Base-by-base conservation (phyloP, 1,140 invertebrate genomes). In the Oreohelix idahoensis region DNA sequence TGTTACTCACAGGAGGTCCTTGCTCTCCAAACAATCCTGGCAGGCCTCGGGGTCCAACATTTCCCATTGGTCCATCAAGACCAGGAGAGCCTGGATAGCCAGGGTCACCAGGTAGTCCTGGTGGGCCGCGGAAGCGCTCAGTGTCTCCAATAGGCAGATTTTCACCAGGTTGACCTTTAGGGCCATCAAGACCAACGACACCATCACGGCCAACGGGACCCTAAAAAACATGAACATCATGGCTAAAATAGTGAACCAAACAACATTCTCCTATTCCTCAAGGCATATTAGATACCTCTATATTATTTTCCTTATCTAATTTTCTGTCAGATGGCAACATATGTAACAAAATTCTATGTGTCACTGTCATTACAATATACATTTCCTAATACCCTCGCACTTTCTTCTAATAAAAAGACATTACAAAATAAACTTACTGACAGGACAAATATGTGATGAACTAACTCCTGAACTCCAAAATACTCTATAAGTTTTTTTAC, bases 101-200 rank as follows among this genome's bases (percentile, higher is more conserved):
- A 29, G 87, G 93, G 66, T 94, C 90, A n/a, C 94, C 94, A 13
- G 63, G 63, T 15, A 23, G n/a, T 10, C 63, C 63, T 66, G 63
- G 63, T 32, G 29, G 63, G 2, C 63, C 63, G 8, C 63, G 63
- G 29, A 66, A 66, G 11, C 63, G 63, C 29, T 66, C 63, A 66
- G 32, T 11, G 17, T 66, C 63, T 66, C 20, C n/a, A 32, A 66
- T 35, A 2, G n/a, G n/a, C 8, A 66, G 63, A n/a, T 66, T 66
- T 1, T 66, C 63, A 66, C 63, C 94, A 94, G 75, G 91, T 81
- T 0, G 88, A 35, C 88, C 88, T 69, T 79, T 73, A 36, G 79
- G 84, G 29, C 96, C 88, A 49, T 74, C 69, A 39, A 82, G 74
- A 29, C 96, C 96, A 5, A 89, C 79, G 26, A 85, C 66, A 49